These are phyloP conservation scores for Anguilla japonica DNA, from an alignment of 2,113 vertebrate species.

Conservation along the genomic window DNA sequence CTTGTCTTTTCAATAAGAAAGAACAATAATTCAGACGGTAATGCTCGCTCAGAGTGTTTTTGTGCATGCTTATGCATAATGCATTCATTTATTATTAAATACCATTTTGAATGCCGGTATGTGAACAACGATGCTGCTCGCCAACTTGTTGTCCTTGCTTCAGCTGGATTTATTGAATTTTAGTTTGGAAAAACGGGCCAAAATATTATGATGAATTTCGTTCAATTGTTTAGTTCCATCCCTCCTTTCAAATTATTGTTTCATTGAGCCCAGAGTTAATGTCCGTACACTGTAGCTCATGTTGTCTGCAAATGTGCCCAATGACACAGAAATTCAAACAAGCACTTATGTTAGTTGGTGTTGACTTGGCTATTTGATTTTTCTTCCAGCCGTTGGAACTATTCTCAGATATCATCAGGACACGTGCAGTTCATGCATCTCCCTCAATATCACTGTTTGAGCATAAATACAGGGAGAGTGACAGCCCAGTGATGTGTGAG, in stretches of 20 bases:
- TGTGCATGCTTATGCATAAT: too few relatives aligned
- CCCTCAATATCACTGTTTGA: background rate
- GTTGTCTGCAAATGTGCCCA: background rate
- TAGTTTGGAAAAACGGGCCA: background rate
- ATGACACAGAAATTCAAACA: background rate
- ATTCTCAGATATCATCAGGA: too few relatives aligned
- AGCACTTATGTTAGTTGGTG: too few relatives aligned
- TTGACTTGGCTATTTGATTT: too few relatives aligned
- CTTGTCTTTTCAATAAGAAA: background rate
- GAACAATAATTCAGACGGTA: background rate
- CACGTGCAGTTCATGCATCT: too few relatives aligned
- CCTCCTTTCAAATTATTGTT: background rate
- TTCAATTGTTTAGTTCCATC: background rate
- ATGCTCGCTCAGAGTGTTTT: background rate
- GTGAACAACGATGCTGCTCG: background rate
- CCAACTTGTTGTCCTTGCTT: too few relatives aligned
- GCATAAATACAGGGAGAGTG: background rate
- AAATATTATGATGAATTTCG: background rate
- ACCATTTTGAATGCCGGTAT: background rate
- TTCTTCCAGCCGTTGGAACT: too few relatives aligned
- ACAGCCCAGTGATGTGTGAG: background rate
- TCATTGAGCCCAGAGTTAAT: background rate
- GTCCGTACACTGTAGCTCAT: background rate
- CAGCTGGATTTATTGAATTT: too few relatives aligned
- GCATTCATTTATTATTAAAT: background rate